Conservation (phyloP, 53 echinoderm and acorn worm species). For the Stichopus horrens region DNA sequence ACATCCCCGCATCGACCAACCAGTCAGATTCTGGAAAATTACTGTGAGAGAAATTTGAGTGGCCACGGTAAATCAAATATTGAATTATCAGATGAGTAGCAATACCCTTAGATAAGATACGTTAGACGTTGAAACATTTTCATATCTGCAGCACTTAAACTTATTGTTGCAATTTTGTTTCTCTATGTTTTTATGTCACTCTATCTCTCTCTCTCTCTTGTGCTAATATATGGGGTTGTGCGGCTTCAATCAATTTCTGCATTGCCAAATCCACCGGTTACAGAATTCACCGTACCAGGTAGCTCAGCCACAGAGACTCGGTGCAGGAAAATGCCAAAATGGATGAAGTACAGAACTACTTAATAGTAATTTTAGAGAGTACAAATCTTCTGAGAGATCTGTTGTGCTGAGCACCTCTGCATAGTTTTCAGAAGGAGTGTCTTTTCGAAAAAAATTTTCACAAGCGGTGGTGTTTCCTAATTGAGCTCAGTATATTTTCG, state of each 20-base stretch:
- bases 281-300: neutral
- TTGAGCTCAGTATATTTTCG: no score
- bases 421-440: no score
- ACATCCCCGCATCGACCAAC: neutral
- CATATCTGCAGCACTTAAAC: neutral
- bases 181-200: neutral
- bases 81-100: constrained; percentile 4
- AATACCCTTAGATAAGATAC: neutral
- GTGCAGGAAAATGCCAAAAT: no score
- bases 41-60: neutral
- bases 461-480: no score
- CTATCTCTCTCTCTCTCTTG: neutral
- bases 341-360: no score
- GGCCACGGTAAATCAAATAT: neutral
- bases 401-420: no score
- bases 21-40: neutral
- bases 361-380: no score
- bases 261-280: no score
- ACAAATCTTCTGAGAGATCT: no score
- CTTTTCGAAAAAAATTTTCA: no score
- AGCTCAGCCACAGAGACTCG: neutral
- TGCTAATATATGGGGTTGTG: neutral
- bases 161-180: no score
- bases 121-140: neutral
- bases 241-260: no score